These are phyloP conservation scores for Pristiophorus japonicus DNA, from an alignment of 2,113 vertebrate genomes.

Conservation along the genomic window DNA sequence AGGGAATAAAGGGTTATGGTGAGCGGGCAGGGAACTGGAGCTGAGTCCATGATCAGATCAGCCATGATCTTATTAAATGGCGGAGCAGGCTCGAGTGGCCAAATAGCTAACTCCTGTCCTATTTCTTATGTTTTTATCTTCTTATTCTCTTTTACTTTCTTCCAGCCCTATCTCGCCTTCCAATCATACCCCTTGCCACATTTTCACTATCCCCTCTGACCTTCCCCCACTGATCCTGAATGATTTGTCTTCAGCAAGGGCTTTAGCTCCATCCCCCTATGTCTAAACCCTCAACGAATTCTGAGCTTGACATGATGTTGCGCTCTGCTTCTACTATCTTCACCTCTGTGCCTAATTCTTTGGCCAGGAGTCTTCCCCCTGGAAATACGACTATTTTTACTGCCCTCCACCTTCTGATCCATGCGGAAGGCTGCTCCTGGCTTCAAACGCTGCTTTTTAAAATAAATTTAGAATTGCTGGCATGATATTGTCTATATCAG, in stretches of 20 bases:
- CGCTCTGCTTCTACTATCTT: not conserved
- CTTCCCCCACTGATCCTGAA: not conserved
- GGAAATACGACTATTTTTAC: not conserved
- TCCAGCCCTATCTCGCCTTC: not conserved
- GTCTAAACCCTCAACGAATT: not conserved
- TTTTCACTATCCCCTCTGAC: not conserved
- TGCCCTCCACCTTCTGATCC: not conserved
- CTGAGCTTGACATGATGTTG: not conserved
- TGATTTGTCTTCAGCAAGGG: not conserved
- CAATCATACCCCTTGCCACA: too few species aligned
- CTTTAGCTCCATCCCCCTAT: not conserved
- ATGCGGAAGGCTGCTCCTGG: not conserved
- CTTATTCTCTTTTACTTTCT: not conserved
- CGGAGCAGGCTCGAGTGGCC: too few species aligned
- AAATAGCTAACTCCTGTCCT: too few species aligned
- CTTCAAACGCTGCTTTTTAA: not conserved
- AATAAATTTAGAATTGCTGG: not conserved
- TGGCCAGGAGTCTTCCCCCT: not conserved
- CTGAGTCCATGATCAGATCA: too few species aligned
- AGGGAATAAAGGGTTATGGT: too few species aligned
- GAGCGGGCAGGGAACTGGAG: too few species aligned
- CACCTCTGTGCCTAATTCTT: not conserved
- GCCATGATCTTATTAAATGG: too few species aligned
- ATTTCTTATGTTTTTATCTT: too few species aligned
- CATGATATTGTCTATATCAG: not conserved